These are phyloP conservation scores for Octopus sinensis DNA, from an alignment of 1,140 invertebrate species.

Conservation along the genomic window DNA sequence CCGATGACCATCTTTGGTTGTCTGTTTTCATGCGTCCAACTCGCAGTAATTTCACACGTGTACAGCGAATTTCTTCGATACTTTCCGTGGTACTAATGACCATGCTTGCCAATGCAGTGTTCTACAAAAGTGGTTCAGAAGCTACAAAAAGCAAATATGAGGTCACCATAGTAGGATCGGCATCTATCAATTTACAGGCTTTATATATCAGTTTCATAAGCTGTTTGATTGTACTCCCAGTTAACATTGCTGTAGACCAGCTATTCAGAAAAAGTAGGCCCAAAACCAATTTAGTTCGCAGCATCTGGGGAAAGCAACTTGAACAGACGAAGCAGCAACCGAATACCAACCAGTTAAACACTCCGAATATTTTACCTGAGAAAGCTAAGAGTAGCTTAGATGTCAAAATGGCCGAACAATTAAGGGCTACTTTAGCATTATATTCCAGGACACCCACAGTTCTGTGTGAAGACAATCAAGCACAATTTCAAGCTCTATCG, in stretches of 20 bases:
- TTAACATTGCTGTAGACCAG: conserved; percentile 46
- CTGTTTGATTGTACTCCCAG: conserved; percentile 47
- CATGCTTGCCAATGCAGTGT: conserved; percentile 56
- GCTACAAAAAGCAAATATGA: conserved; percentile 21
- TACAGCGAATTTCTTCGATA: conserved; percentile 53
- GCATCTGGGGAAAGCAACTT: conserved; percentile 11
- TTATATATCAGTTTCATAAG: conserved; percentile 46
- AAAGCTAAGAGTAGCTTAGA: not conserved
- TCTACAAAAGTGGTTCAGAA: conserved; percentile 41
- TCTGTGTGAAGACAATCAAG: not conserved
- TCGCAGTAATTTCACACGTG: conserved; percentile 51
- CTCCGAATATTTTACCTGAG: not conserved
- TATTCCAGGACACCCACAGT: not conserved
- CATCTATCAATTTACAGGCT: conserved; percentile 39
- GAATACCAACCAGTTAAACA: not conserved
- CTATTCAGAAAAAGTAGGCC: conserved; percentile 45
- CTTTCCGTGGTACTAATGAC: conserved; percentile 51
- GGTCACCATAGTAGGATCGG: conserved; percentile 32
- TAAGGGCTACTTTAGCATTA: not conserved
- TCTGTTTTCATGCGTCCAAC: conserved; percentile 46
- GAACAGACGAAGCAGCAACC: conserved; percentile 15
- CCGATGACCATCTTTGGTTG: conserved; percentile 54
- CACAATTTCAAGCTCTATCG: not conserved
- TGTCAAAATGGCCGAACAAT: not conserved
- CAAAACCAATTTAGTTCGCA: not conserved